Evolutionary conservation across 2,888 invertebrate genomes (phyloP).

Genomic region (Ditula angustiorana): DNA sequence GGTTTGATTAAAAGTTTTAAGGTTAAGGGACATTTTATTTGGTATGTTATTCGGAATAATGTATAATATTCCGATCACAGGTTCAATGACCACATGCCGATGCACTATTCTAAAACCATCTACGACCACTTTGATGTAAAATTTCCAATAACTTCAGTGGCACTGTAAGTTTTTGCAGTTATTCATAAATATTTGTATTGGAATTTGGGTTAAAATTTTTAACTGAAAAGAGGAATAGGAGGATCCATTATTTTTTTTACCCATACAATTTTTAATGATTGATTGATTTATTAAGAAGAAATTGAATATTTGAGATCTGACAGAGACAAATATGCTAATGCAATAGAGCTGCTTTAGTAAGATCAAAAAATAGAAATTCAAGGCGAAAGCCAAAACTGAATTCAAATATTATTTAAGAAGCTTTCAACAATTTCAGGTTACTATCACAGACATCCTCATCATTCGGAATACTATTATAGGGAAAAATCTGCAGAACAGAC

Average conservation of each 20-base stretch:
- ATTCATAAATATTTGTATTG: too few species aligned
- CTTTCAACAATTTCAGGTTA: constrained; percentile 60
- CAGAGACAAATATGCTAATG: too few species aligned
- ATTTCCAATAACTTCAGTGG: constrained; percentile 45
- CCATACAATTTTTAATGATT: too few species aligned
- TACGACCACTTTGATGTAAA: constrained; percentile 19
- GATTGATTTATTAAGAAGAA: too few species aligned
- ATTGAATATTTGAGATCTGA: too few species aligned
- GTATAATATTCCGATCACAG: constrained; percentile 53
- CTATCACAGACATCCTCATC: constrained; percentile 67
- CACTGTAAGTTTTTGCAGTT: constrained; percentile 50
- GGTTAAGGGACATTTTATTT: not conserved
- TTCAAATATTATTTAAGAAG: constrained; percentile 32
- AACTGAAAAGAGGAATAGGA: too few species aligned
- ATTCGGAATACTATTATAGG: constrained; percentile 65
- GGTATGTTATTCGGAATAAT: not conserved
- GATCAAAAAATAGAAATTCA: too few species aligned
- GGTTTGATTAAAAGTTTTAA: too few species aligned
- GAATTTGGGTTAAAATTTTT: too few species aligned
- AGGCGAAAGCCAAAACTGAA: not conserved
- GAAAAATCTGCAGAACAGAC: constrained; percentile 70
- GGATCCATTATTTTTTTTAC: too few species aligned
- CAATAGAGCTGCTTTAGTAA: too few species aligned
- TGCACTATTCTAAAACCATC: constrained; percentile 64
- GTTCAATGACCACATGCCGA: constrained; percentile 66